These are phyloP conservation scores for Mythimna impura DNA, from an alignment of 2,888 invertebrate species.

Conservation along the genomic window DNA sequence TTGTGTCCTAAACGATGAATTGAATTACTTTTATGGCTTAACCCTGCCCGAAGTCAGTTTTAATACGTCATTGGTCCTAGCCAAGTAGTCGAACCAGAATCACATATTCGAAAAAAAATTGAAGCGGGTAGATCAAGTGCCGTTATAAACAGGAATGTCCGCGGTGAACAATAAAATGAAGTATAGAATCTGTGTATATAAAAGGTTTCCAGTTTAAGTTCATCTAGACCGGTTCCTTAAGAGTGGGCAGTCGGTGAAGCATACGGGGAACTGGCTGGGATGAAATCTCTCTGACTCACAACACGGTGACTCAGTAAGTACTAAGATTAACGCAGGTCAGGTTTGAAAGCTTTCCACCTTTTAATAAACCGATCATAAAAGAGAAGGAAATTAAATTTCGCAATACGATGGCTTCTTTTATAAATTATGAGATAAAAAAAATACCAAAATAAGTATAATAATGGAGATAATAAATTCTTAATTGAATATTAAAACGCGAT, in stretches of 20 bases:
- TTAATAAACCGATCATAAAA: conserved; percentile 56
- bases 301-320: conserved; percentile 82
- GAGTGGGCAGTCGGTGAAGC: conserved; percentile 63
- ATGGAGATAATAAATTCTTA: conserved; percentile 60
- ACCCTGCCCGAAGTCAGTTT: background rate
- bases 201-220: conserved; percentile 66
- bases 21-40: background rate
- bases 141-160: conserved; percentile 44
- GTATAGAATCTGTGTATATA: conserved; percentile 50
- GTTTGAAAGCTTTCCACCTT: conserved; percentile 65
- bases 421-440: conserved; percentile 51
- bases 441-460: conserved; percentile 56
- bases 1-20: conserved; percentile 25
- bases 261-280: conserved; percentile 72
- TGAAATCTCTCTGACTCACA: conserved; percentile 80
- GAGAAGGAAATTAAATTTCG: conserved; percentile 59
- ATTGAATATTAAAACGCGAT: conserved; percentile 65
- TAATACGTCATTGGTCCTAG: background rate
- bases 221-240: conserved; percentile 71
- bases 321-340: conserved; percentile 76
- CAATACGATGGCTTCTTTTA: conserved; percentile 58
- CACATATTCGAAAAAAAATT: conserved; percentile 3
- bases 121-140: conserved; percentile 35
- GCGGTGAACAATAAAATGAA: conserved; percentile 51
- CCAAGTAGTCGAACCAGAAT: background rate